Evolutionary conservation across 2,888 invertebrate genomes (phyloP), one percentile per base, ranked within the genome.

Genomic region (Sceliomorpha sp.): DNA sequence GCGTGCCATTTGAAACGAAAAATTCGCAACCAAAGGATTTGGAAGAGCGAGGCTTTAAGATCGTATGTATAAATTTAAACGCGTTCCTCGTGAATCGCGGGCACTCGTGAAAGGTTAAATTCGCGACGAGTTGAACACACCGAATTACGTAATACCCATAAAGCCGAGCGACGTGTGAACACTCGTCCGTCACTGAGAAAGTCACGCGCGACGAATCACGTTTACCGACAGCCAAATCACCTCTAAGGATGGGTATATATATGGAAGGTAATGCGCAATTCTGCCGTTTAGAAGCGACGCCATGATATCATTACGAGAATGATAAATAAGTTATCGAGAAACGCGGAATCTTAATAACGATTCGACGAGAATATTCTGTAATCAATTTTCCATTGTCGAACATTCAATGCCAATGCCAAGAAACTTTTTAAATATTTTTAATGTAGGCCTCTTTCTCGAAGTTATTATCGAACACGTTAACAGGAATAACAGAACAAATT

Each of bases 131-230:
- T 45, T 48, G 56, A 59, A 70, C 48, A 66, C 66, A 50, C n/a
- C 24, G 71, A 73, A 76, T 79, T 76, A 73, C 75, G 75, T 77
- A 77, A 79, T 78, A 75, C 70, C 62, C 60, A 73, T 72, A 72
- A 68, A 72, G 64, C 60, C 56, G 56, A 60, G 59, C 64, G 64
- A 60, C 68, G 60, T 72, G 68, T 69, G 55, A 72, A 72, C 71
- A 67, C 55, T 63, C 36, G 58, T 27, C 42, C 39, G 48, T 31
- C 27, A 44, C 37, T 26, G 36, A 39, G 42, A 58, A 62, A 71
- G 71, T 71, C 71, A 71, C 71, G 67, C 55, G 63, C 50, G 31
- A 14, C 36, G 48, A 48, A 48, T 47, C 32, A n/a, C 26, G 36
- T 36, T 48, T 26, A 27, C 37, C 34, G 34, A 3, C 50, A 24